phyloP scores from a whole-genome alignment of 2,797 vertebrate species.

The Anguilla anguilla region DNA sequence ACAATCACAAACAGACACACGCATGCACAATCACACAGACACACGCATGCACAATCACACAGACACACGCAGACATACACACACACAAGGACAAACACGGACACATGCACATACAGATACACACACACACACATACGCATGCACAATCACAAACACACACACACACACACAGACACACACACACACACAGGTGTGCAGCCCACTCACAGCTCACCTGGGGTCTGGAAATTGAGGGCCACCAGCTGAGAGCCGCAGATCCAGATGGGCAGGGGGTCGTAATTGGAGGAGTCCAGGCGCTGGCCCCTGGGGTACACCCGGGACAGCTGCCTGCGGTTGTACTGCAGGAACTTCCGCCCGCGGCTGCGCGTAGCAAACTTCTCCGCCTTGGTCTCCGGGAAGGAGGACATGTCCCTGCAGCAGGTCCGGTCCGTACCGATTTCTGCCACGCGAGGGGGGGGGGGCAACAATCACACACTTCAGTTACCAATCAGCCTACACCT shows the following conservation, averaged over 20 bases:
- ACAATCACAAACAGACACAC: neutral
- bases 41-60: neutral
- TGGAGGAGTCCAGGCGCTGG: conserved; percentile 71
- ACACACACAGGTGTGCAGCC: neutral
- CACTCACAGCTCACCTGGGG: conserved; percentile 43
- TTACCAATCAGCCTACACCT: conserved; percentile 17
- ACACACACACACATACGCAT: neutral
- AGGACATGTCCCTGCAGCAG: conserved; percentile 57
- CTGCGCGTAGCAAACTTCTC: conserved; percentile 55
- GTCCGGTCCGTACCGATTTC: conserved; percentile 56
- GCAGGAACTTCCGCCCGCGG: conserved; percentile 75
- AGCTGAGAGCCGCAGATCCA: conserved; percentile 57
- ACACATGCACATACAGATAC: too few relatives aligned
- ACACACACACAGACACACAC: neutral
- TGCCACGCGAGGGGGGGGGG: conserved; percentile 1
- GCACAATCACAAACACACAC: neutral
- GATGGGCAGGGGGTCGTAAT: conserved; percentile 58
- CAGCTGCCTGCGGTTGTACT: conserved; percentile 78
- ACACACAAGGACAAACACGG: neutral
- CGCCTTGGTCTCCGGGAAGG: conserved; percentile 58
- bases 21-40: neutral
- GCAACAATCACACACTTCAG: neutral
- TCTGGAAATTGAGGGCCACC: conserved; percentile 58
- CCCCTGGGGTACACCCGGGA: conserved; percentile 80
- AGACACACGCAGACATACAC: neutral